Percentiles rank a stretch among this genome's conserved stretches.
Conservation (phyloP, 2,113 vertebrate species). For the Clarias gariepinus region DNA sequence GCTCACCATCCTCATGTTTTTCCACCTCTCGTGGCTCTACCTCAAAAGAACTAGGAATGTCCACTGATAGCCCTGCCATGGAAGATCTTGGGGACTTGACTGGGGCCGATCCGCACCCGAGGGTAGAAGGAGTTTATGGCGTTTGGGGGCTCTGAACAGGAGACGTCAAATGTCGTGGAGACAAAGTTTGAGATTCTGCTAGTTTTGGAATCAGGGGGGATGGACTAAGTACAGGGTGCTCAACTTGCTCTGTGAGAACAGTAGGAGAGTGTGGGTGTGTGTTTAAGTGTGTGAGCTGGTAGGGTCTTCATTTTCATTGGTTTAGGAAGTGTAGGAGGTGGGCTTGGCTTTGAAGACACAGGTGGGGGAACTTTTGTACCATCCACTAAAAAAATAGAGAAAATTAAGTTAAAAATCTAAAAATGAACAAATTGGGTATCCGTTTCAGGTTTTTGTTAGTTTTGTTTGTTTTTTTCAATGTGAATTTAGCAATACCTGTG, state of each 20-base stretch:
- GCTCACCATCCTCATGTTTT: slow-evolving; percentile 62
- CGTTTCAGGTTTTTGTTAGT: background rate
- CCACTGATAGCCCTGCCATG: slow-evolving; percentile 80
- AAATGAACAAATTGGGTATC: background rate
- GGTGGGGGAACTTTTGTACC: slow-evolving; percentile 84
- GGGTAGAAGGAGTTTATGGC: slow-evolving; percentile 71
- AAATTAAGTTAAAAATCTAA: background rate
- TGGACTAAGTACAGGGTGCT: slow-evolving; percentile 67
- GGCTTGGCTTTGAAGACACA: slow-evolving; percentile 89
- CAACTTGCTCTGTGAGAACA: slow-evolving; percentile 67
- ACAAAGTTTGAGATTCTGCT: slow-evolving; percentile 73
- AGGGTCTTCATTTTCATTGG: slow-evolving; percentile 76
- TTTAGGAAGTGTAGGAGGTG: slow-evolving; percentile 90
- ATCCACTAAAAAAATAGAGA: slow-evolving; percentile 66
- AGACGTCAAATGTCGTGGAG: slow-evolving; percentile 13
- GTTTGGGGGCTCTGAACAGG: slow-evolving; percentile 62
- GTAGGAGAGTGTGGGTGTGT: slow-evolving; percentile 74
- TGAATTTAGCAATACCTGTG: slow-evolving; percentile 72
- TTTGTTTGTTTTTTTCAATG: background rate
- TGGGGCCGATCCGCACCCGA: slow-evolving; percentile 62
- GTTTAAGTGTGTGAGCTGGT: slow-evolving; percentile 67
- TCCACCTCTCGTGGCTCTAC: slow-evolving; percentile 47
- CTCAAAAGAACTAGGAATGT: slow-evolving; percentile 65
- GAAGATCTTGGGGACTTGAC: slow-evolving; percentile 89
- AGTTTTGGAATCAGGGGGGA: slow-evolving; percentile 67